phyloP scores from a whole-genome alignment of 2,113 vertebrate genomes.

The Pachycephala philippinensis region DNA sequence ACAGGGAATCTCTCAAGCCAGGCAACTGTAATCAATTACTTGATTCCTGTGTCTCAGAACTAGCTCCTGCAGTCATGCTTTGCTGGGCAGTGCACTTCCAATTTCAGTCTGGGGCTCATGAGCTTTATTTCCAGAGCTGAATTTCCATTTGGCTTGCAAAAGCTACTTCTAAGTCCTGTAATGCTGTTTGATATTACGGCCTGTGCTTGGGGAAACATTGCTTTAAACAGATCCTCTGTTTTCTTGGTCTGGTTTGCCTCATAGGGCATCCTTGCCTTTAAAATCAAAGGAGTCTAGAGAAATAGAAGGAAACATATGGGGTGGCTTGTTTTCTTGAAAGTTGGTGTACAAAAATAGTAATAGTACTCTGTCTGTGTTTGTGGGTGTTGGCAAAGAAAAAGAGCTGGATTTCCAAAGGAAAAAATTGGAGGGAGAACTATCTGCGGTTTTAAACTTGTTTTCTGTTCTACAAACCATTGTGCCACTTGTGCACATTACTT shows the following conservation, averaged over 20 bases:
- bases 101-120: not conserved
- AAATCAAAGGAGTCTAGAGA: not conserved
- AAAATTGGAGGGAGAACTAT: not conserved
- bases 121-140: conserved; percentile 8
- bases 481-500: not conserved
- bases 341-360: conserved; percentile 11
- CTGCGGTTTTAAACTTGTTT: conserved; percentile 24
- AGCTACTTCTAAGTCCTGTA: not conserved
- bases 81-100: not conserved
- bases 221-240: not conserved
- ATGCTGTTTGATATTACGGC: not conserved
- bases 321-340: not conserved
- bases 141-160: conserved; percentile 15
- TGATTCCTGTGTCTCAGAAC: not conserved
- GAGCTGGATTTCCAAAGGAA: not conserved
- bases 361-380: not conserved
- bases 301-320: not conserved
- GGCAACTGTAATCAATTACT: not conserved
- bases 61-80: not conserved
- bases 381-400: conserved; percentile 6
- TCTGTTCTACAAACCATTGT: not conserved
- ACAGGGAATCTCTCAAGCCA: not conserved
- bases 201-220: not conserved
- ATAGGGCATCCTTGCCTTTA: not conserved
- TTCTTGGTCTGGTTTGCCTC: not conserved